Conservation (phyloP, 2,888 invertebrate species). For the Enchytraeus crypticus region DNA sequence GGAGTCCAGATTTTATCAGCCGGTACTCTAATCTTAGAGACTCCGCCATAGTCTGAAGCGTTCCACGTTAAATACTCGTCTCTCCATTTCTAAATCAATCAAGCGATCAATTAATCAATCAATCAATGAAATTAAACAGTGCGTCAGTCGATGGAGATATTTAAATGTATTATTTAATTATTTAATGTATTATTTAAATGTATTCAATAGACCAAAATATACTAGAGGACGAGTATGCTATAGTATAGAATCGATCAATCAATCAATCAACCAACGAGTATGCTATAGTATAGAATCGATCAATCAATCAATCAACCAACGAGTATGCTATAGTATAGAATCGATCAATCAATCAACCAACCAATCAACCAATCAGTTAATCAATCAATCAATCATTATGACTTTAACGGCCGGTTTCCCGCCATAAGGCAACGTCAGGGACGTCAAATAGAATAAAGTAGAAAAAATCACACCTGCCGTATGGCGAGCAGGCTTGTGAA, state of each 20-base stretch:
- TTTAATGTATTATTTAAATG: not conserved
- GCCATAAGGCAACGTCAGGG: too few species aligned
- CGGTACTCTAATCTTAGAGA: conserved; percentile 32
- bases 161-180: not conserved
- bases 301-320: not conserved
- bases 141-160: not conserved
- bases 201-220: not conserved
- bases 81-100: conserved; percentile 28
- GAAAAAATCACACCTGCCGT: conserved; percentile 22
- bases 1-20: conserved; percentile 35
- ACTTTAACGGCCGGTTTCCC: too few species aligned
- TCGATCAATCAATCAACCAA: too few species aligned
- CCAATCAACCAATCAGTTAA: too few species aligned
- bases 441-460: not conserved
- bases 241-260: not conserved
- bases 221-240: not conserved
- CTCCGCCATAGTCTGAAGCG: conserved; percentile 25
- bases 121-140: not conserved
- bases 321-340: too few species aligned
- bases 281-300: not conserved
- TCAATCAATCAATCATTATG: too few species aligned
- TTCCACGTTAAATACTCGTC: conserved; percentile 35
- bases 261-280: not conserved
- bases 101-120: not conserved
- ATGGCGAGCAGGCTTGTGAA: conserved; percentile 30